A percentile compares a stretch with the other conserved stretches of the same genome.
These are phyloP conservation scores for Lycocorax pyrrhopterus DNA, from an alignment of 2,113 vertebrate genomes.

Conservation along the genomic window DNA sequence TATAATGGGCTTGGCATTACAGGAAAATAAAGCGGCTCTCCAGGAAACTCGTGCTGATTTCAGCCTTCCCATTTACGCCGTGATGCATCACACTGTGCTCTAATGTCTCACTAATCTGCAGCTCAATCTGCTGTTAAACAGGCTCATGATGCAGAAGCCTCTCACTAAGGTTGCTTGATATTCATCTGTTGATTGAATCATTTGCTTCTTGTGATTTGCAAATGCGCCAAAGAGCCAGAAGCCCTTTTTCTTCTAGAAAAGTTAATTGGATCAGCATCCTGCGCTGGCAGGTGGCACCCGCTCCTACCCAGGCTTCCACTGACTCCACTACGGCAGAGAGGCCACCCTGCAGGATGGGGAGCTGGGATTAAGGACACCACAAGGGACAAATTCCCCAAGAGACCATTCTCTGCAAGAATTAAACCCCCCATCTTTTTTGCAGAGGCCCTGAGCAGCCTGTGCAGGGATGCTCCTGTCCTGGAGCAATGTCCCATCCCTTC, in stretches of 20 bases:
- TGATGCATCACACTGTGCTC: constrained; percentile 62
- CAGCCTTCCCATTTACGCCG: constrained; percentile 58
- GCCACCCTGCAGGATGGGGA: neutral
- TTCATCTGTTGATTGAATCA: constrained; percentile 39
- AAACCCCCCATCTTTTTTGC: fast-evolving
- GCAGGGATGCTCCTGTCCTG: neutral
- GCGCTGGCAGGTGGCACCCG: neutral
- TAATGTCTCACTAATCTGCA: constrained; percentile 67
- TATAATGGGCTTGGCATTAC: constrained; percentile 58
- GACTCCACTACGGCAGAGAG: neutral
- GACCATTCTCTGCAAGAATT: neutral
- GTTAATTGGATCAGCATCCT: constrained; percentile 55
- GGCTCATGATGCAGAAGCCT: constrained; percentile 16
- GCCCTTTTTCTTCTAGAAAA: constrained; percentile 46
- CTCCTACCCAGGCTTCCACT: neutral
- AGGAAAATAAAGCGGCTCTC: constrained; percentile 57
- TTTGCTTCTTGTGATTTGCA: neutral
- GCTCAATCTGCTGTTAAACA: constrained; percentile 69
- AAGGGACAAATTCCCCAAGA: neutral
- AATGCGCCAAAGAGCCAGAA: constrained; percentile 7
- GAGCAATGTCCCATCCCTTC: fast-evolving
- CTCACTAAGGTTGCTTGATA: constrained; percentile 31
- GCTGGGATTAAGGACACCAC: fast-evolving
- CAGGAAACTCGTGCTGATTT: constrained; percentile 63
- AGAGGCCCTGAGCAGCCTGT: fast-evolving